Percentiles rank a stretch among this genome's conserved stretches.
phyloP scores from a whole-genome alignment of 2,797 vertebrate genomes.

The Euphonia xanthogaster region DNA sequence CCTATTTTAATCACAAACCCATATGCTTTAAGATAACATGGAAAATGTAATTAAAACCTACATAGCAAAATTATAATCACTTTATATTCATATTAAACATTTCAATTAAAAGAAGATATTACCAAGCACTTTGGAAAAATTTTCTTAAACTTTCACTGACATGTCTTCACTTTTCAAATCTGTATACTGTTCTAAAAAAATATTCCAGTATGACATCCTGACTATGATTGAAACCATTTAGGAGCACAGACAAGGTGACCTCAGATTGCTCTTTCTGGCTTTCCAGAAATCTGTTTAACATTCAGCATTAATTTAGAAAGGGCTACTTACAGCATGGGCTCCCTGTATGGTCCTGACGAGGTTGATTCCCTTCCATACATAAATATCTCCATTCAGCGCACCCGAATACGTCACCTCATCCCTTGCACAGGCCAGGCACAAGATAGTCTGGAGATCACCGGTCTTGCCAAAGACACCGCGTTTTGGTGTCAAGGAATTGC shows the following conservation, averaged over 20 bases:
- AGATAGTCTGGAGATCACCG: constrained; percentile 96
- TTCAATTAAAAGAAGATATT: not conserved
- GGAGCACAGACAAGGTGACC: not conserved
- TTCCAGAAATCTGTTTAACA: not conserved
- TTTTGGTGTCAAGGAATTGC: constrained; percentile 95
- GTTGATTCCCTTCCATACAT: constrained; percentile 97
- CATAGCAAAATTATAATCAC: not conserved
- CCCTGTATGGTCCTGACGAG: constrained; percentile 93
- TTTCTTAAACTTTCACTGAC: not conserved
- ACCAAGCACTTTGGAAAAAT: not conserved
- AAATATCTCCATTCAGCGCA: constrained; percentile 96
- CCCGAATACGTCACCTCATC: constrained; percentile 98
- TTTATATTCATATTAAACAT: not conserved
- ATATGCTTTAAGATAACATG: not conserved
- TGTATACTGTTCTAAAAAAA: not conserved
- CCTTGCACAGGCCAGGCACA: constrained; percentile 95
- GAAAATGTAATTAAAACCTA: not conserved
- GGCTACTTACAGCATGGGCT: constrained; percentile 89
- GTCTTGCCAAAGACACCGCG: constrained; percentile 97
- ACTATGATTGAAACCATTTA: not conserved
- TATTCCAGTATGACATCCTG: not conserved
- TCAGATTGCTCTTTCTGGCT: not conserved
- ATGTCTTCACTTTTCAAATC: not conserved
- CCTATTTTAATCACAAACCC: not conserved
- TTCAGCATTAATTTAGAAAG: not conserved